Evolutionary conservation across 2,113 vertebrate genomes (phyloP), one percentile per base, ranked within the genome.

Genomic region (Aldabrachelys gigantea): DNA sequence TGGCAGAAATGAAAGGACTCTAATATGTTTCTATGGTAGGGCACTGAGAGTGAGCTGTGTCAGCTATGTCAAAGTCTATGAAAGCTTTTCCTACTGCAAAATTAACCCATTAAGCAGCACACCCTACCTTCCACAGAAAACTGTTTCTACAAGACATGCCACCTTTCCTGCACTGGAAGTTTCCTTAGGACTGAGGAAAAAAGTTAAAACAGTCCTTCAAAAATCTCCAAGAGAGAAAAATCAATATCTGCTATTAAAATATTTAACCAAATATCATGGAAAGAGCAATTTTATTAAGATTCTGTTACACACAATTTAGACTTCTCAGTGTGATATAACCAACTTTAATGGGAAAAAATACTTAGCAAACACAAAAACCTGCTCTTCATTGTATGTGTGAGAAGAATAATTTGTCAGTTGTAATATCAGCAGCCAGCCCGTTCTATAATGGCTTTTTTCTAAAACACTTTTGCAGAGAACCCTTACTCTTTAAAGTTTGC

Each of bases 91-190:
- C 92, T 85, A 0, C 0, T 95, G 89, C 88, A 95, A 94, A 94
- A 90, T 90, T 95, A 92, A 96, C 91, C 94, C 86, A 91, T 95
- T 96, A 94, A 96, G 87, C 80, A 90, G 87, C 84, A 90, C 35
- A 87, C 47, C 52, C 89, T 87, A 87, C 92, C 69, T 96, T 97
- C 54, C 84, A 27, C 56, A 90, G 80, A 79, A 94, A 82, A 44
- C 38, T 0, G 1, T 47, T 85, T 80, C 89, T 91, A 65, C 54
- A 95, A 72, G 92, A 94, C 78, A 94, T 95, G 76, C 80, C 85
- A 91, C 72, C 84, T 80, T 83, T 94, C 59, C 72, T 76, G 41
- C 4, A 90, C 38, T 5, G 16, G 29, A 84, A 1, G 0, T 47
- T 72, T 91, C 83, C 91, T 84, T 93, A 89, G 92, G 89, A 84